These are phyloP conservation scores for Pangasianodon hypophthalmus DNA, from an alignment of 2,113 vertebrate species.

Conservation along the genomic window DNA sequence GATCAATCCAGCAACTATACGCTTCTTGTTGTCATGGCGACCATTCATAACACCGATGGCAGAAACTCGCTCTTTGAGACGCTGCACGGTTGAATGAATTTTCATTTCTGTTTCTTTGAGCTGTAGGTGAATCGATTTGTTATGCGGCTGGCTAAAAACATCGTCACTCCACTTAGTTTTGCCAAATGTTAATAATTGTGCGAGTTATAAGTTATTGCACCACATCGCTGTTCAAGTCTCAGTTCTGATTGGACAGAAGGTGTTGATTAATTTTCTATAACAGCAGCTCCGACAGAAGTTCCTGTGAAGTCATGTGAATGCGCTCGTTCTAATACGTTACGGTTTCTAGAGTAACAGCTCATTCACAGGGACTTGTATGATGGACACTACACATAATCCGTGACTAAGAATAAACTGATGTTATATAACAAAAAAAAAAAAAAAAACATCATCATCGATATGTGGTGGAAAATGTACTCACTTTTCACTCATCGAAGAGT, in stretches of 20 bases:
- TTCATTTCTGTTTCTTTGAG: background rate
- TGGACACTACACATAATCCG: background rate
- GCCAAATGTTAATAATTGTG: background rate
- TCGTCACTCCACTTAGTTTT: background rate
- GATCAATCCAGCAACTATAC: background rate
- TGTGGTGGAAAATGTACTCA: no score
- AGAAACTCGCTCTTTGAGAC: background rate
- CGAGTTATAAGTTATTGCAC: no score
- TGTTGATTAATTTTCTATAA: background rate
- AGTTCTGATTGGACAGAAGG: background rate
- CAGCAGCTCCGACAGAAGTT: no score
- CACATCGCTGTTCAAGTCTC: background rate
- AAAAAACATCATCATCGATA: background rate
- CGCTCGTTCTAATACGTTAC: background rate
- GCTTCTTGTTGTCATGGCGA: background rate
- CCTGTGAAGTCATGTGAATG: background rate
- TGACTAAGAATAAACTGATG: background rate
- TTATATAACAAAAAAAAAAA: background rate
- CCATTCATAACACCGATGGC: no score
- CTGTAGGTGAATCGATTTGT: background rate
- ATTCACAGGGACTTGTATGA: background rate
- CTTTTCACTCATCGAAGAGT: no score
- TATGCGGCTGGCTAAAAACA: background rate
- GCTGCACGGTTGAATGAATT: background rate
- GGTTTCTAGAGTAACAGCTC: background rate